These are phyloP conservation scores for Darevskia mixta DNA, from an alignment of 2,797 vertebrate species.

Conservation along the genomic window DNA sequence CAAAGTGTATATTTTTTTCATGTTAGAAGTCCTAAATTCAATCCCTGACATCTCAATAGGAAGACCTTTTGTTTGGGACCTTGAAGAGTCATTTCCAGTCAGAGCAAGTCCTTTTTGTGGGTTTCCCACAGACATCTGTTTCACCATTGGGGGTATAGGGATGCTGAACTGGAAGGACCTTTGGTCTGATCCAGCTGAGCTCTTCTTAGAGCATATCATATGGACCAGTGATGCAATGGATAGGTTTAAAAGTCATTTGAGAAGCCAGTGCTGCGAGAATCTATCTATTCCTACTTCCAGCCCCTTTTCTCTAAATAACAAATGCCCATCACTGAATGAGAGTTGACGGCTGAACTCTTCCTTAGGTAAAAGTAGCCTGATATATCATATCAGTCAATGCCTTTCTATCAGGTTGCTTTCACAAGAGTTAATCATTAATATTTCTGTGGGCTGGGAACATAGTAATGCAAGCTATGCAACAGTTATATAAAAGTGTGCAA, in stretches of 20 bases:
- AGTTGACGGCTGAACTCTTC: neutral
- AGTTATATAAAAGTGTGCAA: slow-evolving; percentile 22
- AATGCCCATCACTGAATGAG: neutral
- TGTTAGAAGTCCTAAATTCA: too few relatives aligned
- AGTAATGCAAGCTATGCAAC: slow-evolving; percentile 13
- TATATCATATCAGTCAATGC: slow-evolving; percentile 16
- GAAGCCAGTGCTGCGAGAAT: neutral
- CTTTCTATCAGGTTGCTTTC: slow-evolving; percentile 49
- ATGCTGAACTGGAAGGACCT: neutral
- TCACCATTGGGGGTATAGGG: neutral
- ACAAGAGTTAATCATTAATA: slow-evolving; percentile 55
- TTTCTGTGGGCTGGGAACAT: slow-evolving; percentile 43
- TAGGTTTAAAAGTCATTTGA: neutral
- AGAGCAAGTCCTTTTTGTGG: neutral
- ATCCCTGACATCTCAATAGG: neutral
- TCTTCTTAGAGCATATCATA: neutral
- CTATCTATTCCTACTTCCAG: neutral
- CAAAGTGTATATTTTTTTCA: neutral
- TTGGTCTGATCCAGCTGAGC: neutral
- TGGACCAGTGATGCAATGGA: too few relatives aligned
- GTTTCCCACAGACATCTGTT: neutral
- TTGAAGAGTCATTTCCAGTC: neutral
- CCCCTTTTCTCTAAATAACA: neutral
- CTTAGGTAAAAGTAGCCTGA: neutral
- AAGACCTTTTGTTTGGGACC: neutral